Base-by-base conservation (phyloP, 1,140 invertebrate genomes). In the Orius laevigatus region DNA sequence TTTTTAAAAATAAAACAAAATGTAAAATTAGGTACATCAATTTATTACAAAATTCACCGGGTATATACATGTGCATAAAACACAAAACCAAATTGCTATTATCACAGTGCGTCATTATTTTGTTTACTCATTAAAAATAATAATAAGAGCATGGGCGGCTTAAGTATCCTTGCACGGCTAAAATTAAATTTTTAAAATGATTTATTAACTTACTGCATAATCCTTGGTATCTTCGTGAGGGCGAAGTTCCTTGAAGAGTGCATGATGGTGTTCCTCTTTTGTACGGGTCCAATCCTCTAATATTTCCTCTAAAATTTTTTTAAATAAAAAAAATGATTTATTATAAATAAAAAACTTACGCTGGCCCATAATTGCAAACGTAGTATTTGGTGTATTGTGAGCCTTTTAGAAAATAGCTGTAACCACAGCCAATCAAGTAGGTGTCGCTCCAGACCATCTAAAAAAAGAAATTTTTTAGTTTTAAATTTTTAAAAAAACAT, bases 321-420 rank as follows among this genome's bases (percentile, higher is more conserved):
- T n/a, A n/a, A n/a, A n/a, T 19, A 39, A 33, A 33, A 42, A 38
- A 53, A 45, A 39, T 36, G 11, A n/a, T 16, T 38, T 3, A 38
- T 16, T 31, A 9, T 41, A 54, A 47, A 48, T 41, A 36, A 31
- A 19, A 33, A 48, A 63, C 67, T 69, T 66, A 81, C 78, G 78
- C 79, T 8, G 84, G 81, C 48, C 83, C 83, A 59, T 87, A 88
- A 66, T 88, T 87, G 68, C 84, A 88, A 10, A 87, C 78, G 60
- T 85, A 87, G 46, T 84, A 71, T 64, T 86, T 86, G 48, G 78
- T 81, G 60, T 81, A 83, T 51, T 70, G 63, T 2, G 66, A 51
- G 1, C 70, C 68, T 51, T 84, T 79, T 54, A 78, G 78, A 63
- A 81, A 87, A 63, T 78, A 84, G 0, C 81, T 72, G 59, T 77